Percentiles rank a stretch among this genome's conserved stretches.
These are phyloP conservation scores for Tor tambroides DNA, from an alignment of 2,113 vertebrate species.

Conservation along the genomic window DNA sequence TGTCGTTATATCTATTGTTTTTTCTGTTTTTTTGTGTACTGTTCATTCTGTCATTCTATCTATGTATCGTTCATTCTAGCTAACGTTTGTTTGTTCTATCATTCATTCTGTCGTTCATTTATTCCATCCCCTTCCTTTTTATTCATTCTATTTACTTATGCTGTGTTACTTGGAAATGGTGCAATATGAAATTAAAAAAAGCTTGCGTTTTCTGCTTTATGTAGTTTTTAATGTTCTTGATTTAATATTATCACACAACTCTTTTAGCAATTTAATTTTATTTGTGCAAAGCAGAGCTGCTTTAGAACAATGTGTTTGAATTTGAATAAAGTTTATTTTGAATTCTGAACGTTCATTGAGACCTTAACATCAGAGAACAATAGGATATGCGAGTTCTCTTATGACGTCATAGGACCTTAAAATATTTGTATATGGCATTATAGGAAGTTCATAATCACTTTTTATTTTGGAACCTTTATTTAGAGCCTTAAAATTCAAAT, in stretches of 20 bases:
- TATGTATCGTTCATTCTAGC: no score
- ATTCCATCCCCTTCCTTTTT: no score
- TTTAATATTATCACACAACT: background rate
- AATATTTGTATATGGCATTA: background rate
- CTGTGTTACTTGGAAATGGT: background rate
- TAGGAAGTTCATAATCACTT: background rate
- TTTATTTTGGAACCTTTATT: background rate
- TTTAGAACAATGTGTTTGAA: background rate
- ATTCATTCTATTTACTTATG: no score
- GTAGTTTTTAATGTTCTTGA: background rate
- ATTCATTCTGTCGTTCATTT: no score
- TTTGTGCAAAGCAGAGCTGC: background rate
- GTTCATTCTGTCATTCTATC: no score
- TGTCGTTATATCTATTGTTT: no score
- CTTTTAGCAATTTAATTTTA: background rate
- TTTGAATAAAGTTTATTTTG: background rate
- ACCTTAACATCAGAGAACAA: background rate
- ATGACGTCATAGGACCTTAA: background rate
- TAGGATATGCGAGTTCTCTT: background rate
- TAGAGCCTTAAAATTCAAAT: background rate
- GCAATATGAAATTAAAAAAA: background rate
- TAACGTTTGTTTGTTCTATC: no score
- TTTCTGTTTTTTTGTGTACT: no score
- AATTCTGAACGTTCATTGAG: no score
- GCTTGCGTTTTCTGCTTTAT: background rate